Percentiles rank a stretch among this genome's conserved stretches.
These are phyloP conservation scores for Microtus ochrogaster DNA, from an alignment of 2,113 vertebrate species.

Conservation along the genomic window DNA sequence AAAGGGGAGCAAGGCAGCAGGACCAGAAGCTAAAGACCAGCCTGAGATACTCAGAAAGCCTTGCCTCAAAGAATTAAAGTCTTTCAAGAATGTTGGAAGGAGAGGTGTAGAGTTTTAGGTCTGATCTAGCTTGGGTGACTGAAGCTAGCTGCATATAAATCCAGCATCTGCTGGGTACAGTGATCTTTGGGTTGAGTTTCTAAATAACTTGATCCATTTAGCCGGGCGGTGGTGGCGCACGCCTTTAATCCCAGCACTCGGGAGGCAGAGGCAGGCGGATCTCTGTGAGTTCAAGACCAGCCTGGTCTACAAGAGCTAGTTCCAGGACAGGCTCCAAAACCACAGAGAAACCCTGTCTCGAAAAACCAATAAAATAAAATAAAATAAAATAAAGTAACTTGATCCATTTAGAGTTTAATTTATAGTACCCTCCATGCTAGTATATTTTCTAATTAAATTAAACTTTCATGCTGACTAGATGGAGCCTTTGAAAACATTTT, in stretches of 20 bases:
- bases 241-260: too few relatives aligned
- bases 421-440: background rate
- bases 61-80: background rate
- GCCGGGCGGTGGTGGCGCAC: too few relatives aligned
- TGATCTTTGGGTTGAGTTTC: conserved; percentile 9
- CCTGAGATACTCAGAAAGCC: background rate
- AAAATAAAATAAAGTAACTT: too few relatives aligned
- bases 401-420: conserved; percentile 43
- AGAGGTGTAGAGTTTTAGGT: conserved; percentile 3
- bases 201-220: conserved; percentile 35
- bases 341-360: too few relatives aligned
- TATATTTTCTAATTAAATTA: conserved; percentile 64
- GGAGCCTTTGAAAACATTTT: conserved; percentile 21
- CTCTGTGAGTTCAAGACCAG: too few relatives aligned
- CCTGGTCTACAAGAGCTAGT: too few relatives aligned
- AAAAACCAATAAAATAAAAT: too few relatives aligned
- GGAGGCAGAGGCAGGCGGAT: too few relatives aligned
- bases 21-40: background rate
- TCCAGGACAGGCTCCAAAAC: too few relatives aligned
- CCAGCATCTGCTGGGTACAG: conserved; percentile 6
- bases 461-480: background rate
- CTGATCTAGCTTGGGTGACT: conserved; percentile 21
- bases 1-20: background rate
- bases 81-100: background rate
- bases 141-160: conserved; percentile 41